Base-by-base conservation (phyloP, 2,797 vertebrate genomes). In the Leptatherina wallacei region DNA sequence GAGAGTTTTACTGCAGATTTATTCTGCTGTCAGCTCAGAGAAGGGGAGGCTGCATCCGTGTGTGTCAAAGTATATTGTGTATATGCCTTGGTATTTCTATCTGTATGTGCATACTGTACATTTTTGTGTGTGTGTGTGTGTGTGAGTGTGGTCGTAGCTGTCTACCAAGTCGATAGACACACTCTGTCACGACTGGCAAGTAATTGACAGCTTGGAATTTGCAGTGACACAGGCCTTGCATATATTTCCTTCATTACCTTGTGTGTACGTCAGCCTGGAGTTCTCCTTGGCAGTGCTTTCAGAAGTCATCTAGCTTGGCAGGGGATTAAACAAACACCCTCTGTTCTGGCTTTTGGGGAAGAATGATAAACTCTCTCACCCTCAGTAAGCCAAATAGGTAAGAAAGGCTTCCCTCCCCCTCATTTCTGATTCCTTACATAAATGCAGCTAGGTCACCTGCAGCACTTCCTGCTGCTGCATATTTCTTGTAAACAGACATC, bases 191-290 rank as follows among this genome's bases (percentile, higher is more conserved):
- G 73, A 59, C 83, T 86, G 91, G 85, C 81, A 86, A 81, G 78
- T 91, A 92, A 92, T 90, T 93, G 92, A 94, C 94, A 93, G 91
- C 86, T 83, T 56, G 56, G 87, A 86, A 90, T 93, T 91, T 85
- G 83, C 87, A 74, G 82, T 91, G 92, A 94, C 93, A 91, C 83
- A 82, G 83, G 71, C 81, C 90, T 91, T 80, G 92, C 92, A 92
- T 93, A 93, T 85, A 91, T 93, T 91, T 86, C 86, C 90, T 89
- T 75, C 82, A 88, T 91, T 89, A 86, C 82, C 75, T 84, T 78
- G 72, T 63, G 77, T 82, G 79, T 81, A 44, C 69, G 75, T 85
- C 85, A 84, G 85, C 71, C 71, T 69, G 75, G 64, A 77, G 76
- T 83, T 86, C 77, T 79, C 62, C 73, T 75, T 78, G 80, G 65